A percentile compares a stretch with the other conserved stretches of the same genome.
Evolutionary conservation across 2,113 vertebrate species (phyloP).

Genomic region (Corvus hawaiiensis): DNA sequence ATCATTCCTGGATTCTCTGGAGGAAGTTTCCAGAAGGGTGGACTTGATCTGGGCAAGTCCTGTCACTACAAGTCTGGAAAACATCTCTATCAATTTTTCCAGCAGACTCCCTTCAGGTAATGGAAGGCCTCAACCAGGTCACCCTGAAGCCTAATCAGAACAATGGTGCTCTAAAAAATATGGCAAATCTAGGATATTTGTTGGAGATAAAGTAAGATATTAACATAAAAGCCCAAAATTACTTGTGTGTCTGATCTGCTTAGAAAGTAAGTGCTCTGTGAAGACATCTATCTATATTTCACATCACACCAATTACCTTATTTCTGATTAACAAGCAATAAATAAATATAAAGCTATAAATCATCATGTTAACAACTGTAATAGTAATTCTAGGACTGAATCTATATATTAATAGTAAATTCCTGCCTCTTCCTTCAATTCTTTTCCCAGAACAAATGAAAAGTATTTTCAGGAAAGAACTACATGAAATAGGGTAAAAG

Average conservation of each 20-base stretch:
- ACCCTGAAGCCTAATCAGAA: not conserved
- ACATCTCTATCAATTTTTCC: not conserved
- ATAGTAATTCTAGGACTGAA: not conserved
- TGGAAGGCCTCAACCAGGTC: not conserved
- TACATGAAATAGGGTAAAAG: conserved; percentile 15
- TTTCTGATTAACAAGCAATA: not conserved
- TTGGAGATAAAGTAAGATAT: not conserved
- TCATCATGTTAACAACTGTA: not conserved
- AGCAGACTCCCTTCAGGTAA: not conserved
- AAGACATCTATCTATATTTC: not conserved
- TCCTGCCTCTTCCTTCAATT: not conserved
- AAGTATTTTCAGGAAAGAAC: conserved; percentile 36
- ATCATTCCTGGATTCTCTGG: not conserved
- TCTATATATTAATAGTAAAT: not conserved
- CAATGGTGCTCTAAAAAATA: not conserved
- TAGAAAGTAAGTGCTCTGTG: not conserved
- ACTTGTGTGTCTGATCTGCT: not conserved
- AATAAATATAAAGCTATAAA: not conserved
- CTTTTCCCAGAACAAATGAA: not conserved
- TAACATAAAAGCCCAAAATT: not conserved
- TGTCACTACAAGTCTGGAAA: not conserved
- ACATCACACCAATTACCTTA: not conserved
- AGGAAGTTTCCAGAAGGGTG: not conserved
- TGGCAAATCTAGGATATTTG: not conserved
- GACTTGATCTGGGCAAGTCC: not conserved